These are phyloP conservation scores for Drosophila suzukii DNA, from an alignment of 1,140 invertebrate genomes.

Conservation along the genomic window DNA sequence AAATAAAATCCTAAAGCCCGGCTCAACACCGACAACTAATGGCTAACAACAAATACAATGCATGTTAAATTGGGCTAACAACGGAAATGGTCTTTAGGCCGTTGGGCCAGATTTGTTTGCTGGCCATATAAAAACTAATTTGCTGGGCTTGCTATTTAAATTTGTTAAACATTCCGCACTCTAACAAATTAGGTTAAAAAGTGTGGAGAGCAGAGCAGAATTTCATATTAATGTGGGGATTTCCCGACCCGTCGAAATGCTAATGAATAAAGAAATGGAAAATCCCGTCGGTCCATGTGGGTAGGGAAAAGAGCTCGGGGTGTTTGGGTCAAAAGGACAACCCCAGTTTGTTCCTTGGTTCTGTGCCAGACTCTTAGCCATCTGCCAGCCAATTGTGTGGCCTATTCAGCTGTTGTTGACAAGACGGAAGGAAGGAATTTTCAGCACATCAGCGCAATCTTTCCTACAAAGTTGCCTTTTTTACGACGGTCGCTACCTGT, in stretches of 20 bases:
- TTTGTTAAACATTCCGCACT: conserved; percentile 47
- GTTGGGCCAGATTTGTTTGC: conserved; percentile 46
- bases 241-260: conserved; percentile 50
- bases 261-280: conserved; percentile 64
- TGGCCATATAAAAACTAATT: conserved; percentile 47
- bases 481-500: conserved; percentile 55
- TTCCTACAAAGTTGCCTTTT: conserved; percentile 60
- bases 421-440: conserved; percentile 78
- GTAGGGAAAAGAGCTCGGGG: background rate
- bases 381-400: conserved; percentile 77
- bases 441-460: conserved; percentile 72
- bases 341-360: conserved; percentile 41
- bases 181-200: conserved; percentile 44
- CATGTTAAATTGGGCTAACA: conserved; percentile 43
- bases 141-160: conserved; percentile 52
- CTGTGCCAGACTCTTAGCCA: conserved; percentile 63
- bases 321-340: conserved; percentile 39
- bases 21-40: conserved; percentile 36
- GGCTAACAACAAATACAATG: conserved; percentile 42
- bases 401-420: conserved; percentile 53
- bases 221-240: conserved; percentile 73
- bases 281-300: conserved; percentile 23
- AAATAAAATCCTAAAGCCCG: conserved; percentile 45
- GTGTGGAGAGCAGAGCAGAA: conserved; percentile 20
- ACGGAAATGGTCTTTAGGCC: conserved; percentile 44